A percentile compares a stretch with the other conserved stretches of the same genome.
Conservation (phyloP, 92 coral and sea anemone genomes). For the Galaxea fascicularis region DNA sequence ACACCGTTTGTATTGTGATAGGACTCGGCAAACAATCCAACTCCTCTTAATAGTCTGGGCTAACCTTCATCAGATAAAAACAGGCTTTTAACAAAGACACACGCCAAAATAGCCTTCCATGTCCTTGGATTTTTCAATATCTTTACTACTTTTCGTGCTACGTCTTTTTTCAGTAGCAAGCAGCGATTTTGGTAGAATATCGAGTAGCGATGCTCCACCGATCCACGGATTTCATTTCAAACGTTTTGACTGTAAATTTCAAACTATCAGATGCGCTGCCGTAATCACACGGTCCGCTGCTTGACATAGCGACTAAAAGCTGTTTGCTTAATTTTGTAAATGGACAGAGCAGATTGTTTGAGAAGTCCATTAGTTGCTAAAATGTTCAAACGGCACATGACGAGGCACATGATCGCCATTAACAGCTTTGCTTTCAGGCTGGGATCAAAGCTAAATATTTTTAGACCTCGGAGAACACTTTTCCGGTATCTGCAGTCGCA, state of each 20-base stretch:
- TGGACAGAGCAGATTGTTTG: constrained; percentile 38
- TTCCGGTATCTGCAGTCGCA: too few relatives aligned
- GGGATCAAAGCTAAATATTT: not conserved
- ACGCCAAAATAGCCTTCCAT: not conserved
- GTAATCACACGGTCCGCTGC: constrained; percentile 17
- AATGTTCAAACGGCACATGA: constrained; percentile 25
- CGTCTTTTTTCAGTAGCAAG: not conserved
- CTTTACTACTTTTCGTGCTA: not conserved
- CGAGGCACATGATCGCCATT: constrained; percentile 6
- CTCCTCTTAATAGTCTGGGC: constrained; percentile 8
- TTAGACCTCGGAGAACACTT: not conserved
- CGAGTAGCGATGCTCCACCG: not conserved
- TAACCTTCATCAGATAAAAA: constrained; percentile 15
- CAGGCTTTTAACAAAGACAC: constrained; percentile 18
- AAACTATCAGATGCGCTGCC: constrained; percentile 23
- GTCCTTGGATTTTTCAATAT: not conserved
- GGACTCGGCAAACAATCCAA: constrained; percentile 19
- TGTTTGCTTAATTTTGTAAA: constrained; percentile 49
- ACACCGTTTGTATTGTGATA: constrained; percentile 18
- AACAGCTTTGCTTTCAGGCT: not conserved
- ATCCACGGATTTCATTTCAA: not conserved
- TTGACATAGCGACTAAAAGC: constrained; percentile 49
- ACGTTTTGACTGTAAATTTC: not conserved
- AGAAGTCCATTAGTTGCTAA: constrained; percentile 41
- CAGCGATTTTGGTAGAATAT: not conserved